Base-by-base conservation (phyloP, 2,888 invertebrate genomes). In the Zelleria hepariella region DNA sequence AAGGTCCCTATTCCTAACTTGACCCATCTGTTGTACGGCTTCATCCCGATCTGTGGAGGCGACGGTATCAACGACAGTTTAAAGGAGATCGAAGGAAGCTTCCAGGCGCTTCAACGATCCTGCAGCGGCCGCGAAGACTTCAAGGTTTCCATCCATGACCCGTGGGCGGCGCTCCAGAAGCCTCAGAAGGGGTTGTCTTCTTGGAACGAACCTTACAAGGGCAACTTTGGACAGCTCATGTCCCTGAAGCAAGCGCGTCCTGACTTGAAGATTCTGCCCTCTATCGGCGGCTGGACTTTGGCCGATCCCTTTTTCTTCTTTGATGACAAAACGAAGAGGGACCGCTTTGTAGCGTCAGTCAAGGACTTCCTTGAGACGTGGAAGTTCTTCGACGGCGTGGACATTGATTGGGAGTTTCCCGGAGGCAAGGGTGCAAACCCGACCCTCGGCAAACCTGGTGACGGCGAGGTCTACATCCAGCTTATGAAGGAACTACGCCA, bases 351-450 rank as follows among this genome's bases (percentile, higher is more conserved):
- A 0, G 81, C 70, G 57, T 88, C 88, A 5, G 87, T 87, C 0
- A 86, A 82, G 63, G 88, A 88, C 52, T 88, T 88, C 71, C 75
- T 88, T 0, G 74, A 79, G 62, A 88, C 88, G 1, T 88, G 88
- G 88, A 88, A 88, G 63, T 88, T 88, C 79, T 88, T 87, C 58
- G 88, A 88, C 54, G 88, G 88, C 24, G 86, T 88, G 2, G 88
- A 88, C 52, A 88, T 88, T 59, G 88, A 88, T 63, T 88, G 88
- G 88, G 88, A 88, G 63, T 88, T 88, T 80, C 88, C 88, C 68
- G 88, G 88, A 54, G 88, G 88, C 61, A 87, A 88, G 60, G 88
- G 88, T 18, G 88, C 88, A 5, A 88, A 87, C 65, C 87, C 87
- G 32, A 70, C 81, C 57, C 77, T 88, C 8, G 88, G 88, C 10